These are phyloP conservation scores for Gadus chalcogrammus DNA, from an alignment of 2,113 vertebrate species.

Conservation along the genomic window DNA sequence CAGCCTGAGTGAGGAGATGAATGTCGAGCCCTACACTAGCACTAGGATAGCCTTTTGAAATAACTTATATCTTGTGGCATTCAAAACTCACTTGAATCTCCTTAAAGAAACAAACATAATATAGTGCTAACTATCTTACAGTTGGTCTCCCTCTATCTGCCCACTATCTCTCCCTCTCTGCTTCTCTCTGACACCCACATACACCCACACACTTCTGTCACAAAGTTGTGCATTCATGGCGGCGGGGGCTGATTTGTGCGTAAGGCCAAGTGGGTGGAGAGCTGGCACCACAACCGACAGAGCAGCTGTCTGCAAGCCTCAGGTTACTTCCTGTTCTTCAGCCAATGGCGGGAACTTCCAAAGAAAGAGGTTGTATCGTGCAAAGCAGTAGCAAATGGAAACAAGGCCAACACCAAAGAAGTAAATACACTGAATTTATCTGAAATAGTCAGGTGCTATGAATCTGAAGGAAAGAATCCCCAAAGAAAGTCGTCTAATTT, in stretches of 20 bases:
- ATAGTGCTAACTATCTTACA: not conserved
- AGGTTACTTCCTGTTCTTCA: constrained; percentile 63
- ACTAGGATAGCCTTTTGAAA: no score
- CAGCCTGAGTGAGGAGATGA: not conserved
- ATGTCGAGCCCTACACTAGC: no score
- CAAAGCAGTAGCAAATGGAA: constrained; percentile 45
- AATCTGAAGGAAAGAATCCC: no score
- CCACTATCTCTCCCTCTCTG: not conserved
- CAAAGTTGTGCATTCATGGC: constrained; percentile 20
- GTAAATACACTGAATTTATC: constrained; percentile 23
- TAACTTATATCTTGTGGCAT: no score
- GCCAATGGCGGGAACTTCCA: constrained; percentile 66
- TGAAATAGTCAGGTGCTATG: no score
- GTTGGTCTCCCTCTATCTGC: not conserved
- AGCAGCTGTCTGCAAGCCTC: constrained; percentile 70
- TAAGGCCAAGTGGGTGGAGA: constrained; percentile 26
- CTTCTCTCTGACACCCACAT: not conserved
- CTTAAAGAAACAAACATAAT: not conserved
- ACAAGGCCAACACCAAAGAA: constrained; percentile 30
- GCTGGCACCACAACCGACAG: constrained; percentile 36
- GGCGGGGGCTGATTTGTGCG: constrained; percentile 26
- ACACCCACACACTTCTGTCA: constrained; percentile 17
- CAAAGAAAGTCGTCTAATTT: no score
- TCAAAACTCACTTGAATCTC: no score
- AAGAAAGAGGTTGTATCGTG: constrained; percentile 71